Percentiles rank a stretch among this genome's conserved stretches.
Evolutionary conservation across 2,888 invertebrate genomes (phyloP).

Genomic region (Cosmorhoe ocellata): DNA sequence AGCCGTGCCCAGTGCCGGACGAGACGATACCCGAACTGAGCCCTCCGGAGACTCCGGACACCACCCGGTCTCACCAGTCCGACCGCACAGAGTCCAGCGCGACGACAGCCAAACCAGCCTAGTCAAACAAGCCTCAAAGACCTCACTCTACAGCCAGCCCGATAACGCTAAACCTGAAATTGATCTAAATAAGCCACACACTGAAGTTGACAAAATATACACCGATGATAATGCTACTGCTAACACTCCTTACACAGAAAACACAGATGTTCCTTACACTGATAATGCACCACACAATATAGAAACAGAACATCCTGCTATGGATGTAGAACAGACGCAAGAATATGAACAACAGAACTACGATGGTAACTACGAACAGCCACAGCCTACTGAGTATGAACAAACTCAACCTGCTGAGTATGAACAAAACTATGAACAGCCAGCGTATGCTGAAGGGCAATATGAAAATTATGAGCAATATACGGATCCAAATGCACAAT

Average conservation of each 20-base stretch:
- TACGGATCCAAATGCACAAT: constrained; percentile 54
- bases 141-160: constrained; percentile 31
- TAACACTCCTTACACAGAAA: neutral
- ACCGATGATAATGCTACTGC: neutral
- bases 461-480: constrained; percentile 59
- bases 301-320: constrained; percentile 5
- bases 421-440: constrained; percentile 55
- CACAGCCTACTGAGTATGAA: constrained; percentile 12
- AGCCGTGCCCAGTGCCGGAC: constrained; percentile 52
- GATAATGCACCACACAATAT: constrained; percentile 8
- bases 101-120: constrained; percentile 45
- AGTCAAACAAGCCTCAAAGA: constrained; percentile 44
- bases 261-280: neutral
- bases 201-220: neutral
- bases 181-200: constrained; percentile 2
- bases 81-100: constrained; percentile 41
- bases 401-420: constrained; percentile 39
- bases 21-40: constrained; percentile 38
- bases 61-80: constrained; percentile 37
- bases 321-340: constrained; percentile 8
- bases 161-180: constrained; percentile 17
- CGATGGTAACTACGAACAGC: constrained; percentile 44
- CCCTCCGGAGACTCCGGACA: constrained; percentile 66
- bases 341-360: constrained; percentile 38
- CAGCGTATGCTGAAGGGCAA: constrained; percentile 54